phyloP scores from a whole-genome alignment of 2,797 vertebrate species.

The Esox masquinongy region DNA sequence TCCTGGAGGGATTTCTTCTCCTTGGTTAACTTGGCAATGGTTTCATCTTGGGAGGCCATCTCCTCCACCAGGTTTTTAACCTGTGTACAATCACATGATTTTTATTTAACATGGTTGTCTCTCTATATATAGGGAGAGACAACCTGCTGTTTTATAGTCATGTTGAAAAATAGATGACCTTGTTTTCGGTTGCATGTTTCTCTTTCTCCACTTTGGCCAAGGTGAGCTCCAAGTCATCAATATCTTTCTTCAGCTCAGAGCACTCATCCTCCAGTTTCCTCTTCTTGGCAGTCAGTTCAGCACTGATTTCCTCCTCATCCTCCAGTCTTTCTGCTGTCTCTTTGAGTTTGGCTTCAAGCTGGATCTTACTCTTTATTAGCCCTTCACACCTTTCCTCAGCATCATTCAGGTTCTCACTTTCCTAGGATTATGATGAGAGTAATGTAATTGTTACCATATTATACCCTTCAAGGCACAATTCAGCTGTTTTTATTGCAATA shows the following conservation, averaged over 20 bases:
- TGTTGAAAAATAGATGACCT: constrained; percentile 40
- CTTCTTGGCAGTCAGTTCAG: constrained; percentile 67
- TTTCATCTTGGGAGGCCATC: constrained; percentile 76
- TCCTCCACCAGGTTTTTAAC: constrained; percentile 82
- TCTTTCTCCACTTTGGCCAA: constrained; percentile 72
- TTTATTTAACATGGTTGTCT: background rate
- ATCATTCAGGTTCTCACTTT: background rate
- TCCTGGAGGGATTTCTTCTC: constrained; percentile 77
- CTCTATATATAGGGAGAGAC: background rate
- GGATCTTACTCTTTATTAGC: constrained; percentile 74
- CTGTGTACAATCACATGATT: constrained; percentile 45
- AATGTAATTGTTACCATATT: background rate
- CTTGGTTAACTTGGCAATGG: constrained; percentile 73
- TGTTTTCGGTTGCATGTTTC: constrained; percentile 71
- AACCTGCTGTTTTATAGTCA: background rate
- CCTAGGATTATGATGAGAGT: background rate
- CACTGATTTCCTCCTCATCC: constrained; percentile 86
- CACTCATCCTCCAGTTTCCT: constrained; percentile 9
- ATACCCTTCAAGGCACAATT: background rate
- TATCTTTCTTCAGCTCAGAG: constrained; percentile 5
- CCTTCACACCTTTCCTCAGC: constrained; percentile 72
- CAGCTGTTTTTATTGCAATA: no score
- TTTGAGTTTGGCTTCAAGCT: constrained; percentile 78
- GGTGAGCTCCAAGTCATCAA: constrained; percentile 28
- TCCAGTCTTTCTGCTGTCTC: constrained; percentile 75